Conservation (phyloP, 2,113 vertebrate species). For the Syrrhaptes paradoxus region DNA sequence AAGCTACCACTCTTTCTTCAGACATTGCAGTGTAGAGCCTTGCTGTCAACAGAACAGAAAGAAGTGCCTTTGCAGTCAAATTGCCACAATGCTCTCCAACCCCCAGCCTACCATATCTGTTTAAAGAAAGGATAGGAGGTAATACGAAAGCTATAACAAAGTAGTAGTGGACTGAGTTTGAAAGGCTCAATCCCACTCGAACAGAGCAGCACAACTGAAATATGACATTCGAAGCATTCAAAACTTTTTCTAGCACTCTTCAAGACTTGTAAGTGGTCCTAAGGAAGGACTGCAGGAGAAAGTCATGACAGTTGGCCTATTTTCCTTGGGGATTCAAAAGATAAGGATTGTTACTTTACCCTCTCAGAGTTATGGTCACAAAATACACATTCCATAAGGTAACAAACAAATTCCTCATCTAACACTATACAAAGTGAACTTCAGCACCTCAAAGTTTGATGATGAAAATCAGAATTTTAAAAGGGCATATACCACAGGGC, state of each 20-base stretch:
- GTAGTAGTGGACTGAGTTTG: not conserved
- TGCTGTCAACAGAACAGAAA: not conserved
- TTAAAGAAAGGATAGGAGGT: not conserved
- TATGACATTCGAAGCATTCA: not conserved
- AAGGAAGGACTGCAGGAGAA: not conserved
- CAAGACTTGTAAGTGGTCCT: not conserved
- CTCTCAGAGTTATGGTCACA: not conserved
- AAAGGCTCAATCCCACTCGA: not conserved
- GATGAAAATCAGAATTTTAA: not conserved
- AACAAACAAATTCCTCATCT: not conserved
- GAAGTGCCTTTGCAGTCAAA: not conserved
- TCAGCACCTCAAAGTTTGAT: not conserved
- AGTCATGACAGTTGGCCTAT: fast-evolving
- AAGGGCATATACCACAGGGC: not conserved
- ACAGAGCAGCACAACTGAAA: not conserved
- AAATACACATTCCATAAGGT: not conserved
- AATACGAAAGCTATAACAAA: not conserved
- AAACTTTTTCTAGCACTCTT: not conserved
- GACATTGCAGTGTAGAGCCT: not conserved
- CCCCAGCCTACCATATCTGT: not conserved
- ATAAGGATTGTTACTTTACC: not conserved
- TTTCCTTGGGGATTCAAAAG: not conserved
- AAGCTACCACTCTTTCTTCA: not conserved
- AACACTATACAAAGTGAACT: not conserved
- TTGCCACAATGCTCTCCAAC: not conserved